Base-by-base conservation (phyloP, 2,113 vertebrate genomes). In the Cettia cetti region DNA sequence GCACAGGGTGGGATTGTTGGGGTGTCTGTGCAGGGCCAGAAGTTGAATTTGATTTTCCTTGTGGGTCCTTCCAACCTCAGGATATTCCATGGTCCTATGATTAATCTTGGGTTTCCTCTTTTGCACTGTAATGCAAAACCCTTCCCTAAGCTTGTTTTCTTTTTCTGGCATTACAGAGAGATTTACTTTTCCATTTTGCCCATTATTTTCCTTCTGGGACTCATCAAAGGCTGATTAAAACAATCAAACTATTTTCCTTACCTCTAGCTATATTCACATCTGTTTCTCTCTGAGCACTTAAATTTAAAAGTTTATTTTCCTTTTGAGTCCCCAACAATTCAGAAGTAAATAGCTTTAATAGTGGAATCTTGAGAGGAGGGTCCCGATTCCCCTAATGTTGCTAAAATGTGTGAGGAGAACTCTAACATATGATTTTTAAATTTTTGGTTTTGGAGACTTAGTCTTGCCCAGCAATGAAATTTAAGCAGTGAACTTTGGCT, bases 71-170 rank as follows among this genome's bases (percentile, higher is more conserved):
- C 19, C 37, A 56, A 19, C 11, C 22, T 28, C 86, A 79, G 56
- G 49, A 18, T 47, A 54, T n/a, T 54, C 75, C 53, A 28, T 28
- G 44, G 65, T 44, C 42, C 31, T 50, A 5, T 50, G 31, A 44
- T 37, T 40, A 81, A 37, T 44, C 19, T 35, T 45, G n/a, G 11
- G 22, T 50, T 72, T 78, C 14, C 6, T 40, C 23, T 54, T 70
- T 42, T 70, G 22, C 10, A n/a, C n/a, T 0, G 0, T 54, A n/a
- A 50, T 37, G 21, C 21, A 56, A 50, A 82, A 23, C 22, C 5
- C 26, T 66, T 83, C 18, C 30, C 11, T 45, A 28, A 37, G 4
- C 47, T 66, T 60, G 15, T 28, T 42, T 35, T 18, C 30, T 44
- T 40, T 33, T 81, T 50, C 35, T 83, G 26, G 7, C 21, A 31